Evolutionary conservation across 2,113 vertebrate genomes (phyloP).

Genomic region (Sialia sialis): DNA sequence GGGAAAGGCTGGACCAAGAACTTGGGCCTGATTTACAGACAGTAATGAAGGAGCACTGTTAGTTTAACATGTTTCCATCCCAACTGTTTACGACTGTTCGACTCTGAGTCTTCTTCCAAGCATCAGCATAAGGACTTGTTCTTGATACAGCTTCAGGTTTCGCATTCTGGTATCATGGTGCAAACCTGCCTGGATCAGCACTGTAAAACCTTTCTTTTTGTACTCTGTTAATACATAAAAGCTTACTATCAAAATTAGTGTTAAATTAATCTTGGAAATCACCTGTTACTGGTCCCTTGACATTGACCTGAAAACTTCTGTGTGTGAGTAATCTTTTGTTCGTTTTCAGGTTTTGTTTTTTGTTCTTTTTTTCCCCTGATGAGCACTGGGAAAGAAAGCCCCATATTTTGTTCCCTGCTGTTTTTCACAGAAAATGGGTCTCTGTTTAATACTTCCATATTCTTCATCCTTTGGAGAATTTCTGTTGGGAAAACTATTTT

Average conservation of each 20-base stretch:
- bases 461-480: background rate
- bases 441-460: background rate
- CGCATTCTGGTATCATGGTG: background rate
- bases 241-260: background rate
- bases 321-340: background rate
- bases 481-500: background rate
- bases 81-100: background rate
- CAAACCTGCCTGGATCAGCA: background rate
- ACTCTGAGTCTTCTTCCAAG: background rate
- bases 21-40: background rate
- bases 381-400: background rate
- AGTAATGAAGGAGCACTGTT: background rate
- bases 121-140: background rate
- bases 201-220: background rate
- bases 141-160: background rate
- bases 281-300: background rate
- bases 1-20: background rate
- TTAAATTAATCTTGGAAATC: background rate
- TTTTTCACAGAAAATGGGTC: slow-evolving; percentile 1
- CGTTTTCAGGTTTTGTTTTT: background rate
- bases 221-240: background rate
- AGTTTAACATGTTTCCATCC: background rate
- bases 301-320: background rate
- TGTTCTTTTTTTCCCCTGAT: background rate
- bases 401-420: background rate